Evolutionary conservation across 1,140 invertebrate species (phyloP).

Genomic region (Bombus sibiricus): DNA sequence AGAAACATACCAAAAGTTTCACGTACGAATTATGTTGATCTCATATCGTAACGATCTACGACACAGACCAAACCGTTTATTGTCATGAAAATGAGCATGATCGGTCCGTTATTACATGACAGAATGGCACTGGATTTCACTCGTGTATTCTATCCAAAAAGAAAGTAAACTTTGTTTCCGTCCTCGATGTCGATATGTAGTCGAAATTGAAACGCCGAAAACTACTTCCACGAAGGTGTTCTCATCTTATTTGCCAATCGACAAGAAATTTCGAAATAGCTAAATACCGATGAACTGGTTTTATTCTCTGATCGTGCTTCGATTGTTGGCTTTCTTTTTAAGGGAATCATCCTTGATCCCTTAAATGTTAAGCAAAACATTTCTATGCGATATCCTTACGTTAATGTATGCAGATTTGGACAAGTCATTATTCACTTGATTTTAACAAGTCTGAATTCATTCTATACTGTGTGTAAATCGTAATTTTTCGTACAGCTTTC

Average conservation of each 20-base stretch:
- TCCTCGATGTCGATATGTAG: background rate
- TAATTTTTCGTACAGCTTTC: background rate
- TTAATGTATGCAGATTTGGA: background rate
- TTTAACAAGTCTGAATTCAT: background rate
- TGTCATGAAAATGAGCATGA: slow-evolving; percentile 61
- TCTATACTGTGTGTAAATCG: background rate
- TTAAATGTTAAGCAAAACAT: background rate
- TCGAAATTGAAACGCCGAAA: background rate
- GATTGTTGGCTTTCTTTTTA: background rate
- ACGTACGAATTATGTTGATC: background rate
- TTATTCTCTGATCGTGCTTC: background rate
- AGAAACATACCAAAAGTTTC: slow-evolving; percentile 22
- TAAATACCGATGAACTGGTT: background rate
- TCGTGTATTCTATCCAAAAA: background rate
- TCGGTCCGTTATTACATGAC: slow-evolving; percentile 23
- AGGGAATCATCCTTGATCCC: background rate
- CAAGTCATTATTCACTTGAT: background rate
- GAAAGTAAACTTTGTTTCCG: no score
- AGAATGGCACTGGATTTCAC: slow-evolving; percentile 9
- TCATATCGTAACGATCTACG: slow-evolving; percentile 2
- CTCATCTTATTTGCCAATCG: background rate
- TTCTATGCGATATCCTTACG: background rate
- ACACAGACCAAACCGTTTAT: slow-evolving; percentile 26
- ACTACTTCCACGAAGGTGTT: background rate
- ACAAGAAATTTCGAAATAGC: background rate